Base-by-base conservation (phyloP, 2,797 vertebrate species). In the Setipinna tenuifilis region DNA sequence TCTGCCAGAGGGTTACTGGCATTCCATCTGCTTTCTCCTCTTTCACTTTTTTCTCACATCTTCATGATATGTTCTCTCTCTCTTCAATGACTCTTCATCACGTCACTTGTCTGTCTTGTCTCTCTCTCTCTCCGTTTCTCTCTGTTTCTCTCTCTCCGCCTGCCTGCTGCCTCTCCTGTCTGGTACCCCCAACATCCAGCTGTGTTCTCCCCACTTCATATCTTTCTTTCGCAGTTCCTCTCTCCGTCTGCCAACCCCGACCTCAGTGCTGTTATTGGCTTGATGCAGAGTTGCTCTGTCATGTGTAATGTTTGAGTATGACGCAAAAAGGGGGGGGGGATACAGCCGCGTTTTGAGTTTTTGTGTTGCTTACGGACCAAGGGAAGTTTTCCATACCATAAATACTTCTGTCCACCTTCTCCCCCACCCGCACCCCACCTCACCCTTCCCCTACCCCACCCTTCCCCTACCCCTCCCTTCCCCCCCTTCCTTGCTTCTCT, bases 1-100 rank as follows among this genome's bases (percentile, higher is more conserved):
- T 11, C 86, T 90, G 91, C 93, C 94, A 94, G 91, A 91, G 82
- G 82, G 87, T 89, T 88, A 88, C 90, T 84, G 88, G 85, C 87
- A 89, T 91, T 90, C 86, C 88, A 81, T 62, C 85, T 68, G 41
- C 82, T 85, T 85, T 82, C 83, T 58, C 84, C 62, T 83, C 83
- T 86, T 65, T 50, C 50, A 82, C 80, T 89, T 86, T 57, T 57
- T 84, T 68, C 81, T 44, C 71, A 78, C 71, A 78, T 78, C 71
- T 78, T 31, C 44, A 78, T 75, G 68, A 41, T 78, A 78, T 44
- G 58, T 59, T 31, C 21, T 65, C 68, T 75, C 11, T 46, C 50
- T 44, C 58, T 25, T 78, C 7, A 3, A 21, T 44, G 35, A 11
- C 31, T 41, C 31, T 50, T 41, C 59, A 6, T 81, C 44, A 80